These are phyloP conservation scores for Drosophila ogumai DNA, from an alignment of 1,140 invertebrate species.

Conservation along the genomic window DNA sequence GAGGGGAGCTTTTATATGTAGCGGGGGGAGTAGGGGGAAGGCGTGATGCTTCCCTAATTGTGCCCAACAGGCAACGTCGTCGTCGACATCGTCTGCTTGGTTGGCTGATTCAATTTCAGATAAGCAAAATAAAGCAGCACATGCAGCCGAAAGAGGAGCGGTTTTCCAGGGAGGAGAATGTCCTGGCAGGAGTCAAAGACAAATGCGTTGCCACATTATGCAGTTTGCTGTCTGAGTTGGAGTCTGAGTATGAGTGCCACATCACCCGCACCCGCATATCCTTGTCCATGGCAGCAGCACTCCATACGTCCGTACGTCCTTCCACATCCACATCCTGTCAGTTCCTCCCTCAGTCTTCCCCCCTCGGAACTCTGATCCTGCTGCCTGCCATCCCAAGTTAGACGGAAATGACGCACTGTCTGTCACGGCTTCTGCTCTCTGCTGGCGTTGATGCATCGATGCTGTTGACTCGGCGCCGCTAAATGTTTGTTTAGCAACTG, in stretches of 20 bases:
- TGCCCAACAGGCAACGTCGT: slow-evolving; percentile 69
- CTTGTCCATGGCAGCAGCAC: slow-evolving; percentile 43
- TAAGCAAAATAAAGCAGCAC: slow-evolving; percentile 83
- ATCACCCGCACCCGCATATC: slow-evolving; percentile 75
- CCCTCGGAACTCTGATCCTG: not conserved
- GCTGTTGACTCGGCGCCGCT: slow-evolving; percentile 75
- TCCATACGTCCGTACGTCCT: slow-evolving; percentile 10
- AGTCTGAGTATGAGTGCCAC: slow-evolving; percentile 41
- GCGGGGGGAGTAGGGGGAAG: not conserved
- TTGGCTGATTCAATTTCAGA: slow-evolving; percentile 81
- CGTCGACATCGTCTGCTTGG: slow-evolving; percentile 62
- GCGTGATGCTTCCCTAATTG: slow-evolving; percentile 71
- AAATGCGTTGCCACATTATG: slow-evolving; percentile 80
- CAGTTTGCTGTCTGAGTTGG: slow-evolving; percentile 50
- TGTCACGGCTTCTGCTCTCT: slow-evolving; percentile 40
- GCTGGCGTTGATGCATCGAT: slow-evolving; percentile 76
- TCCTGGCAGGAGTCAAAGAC: slow-evolving; percentile 63
- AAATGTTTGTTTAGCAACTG: slow-evolving; percentile 82
- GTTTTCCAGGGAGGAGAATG: not conserved
- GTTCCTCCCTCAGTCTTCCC: not conserved
- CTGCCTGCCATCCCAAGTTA: slow-evolving; percentile 13
- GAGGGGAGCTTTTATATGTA: not conserved
- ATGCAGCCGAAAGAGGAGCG: slow-evolving; percentile 49
- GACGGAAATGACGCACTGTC: slow-evolving; percentile 75
- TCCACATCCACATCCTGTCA: not conserved